Evolutionary conservation across 1,140 invertebrate genomes (phyloP).

Genomic region (Caerostris darwini): DNA sequence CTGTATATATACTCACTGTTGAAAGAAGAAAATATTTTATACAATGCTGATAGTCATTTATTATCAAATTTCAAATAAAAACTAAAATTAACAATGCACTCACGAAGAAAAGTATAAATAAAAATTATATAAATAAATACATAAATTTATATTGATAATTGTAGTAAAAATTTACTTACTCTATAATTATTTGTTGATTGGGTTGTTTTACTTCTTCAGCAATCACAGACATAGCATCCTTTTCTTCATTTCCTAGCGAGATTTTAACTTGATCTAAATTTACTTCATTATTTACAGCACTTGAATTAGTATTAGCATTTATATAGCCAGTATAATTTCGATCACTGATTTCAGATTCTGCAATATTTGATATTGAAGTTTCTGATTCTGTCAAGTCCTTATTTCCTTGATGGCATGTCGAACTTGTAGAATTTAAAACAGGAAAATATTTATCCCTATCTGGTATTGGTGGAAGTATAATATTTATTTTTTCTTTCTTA

Average conservation of each 20-base stretch:
- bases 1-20: no score
- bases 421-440: conserved; percentile 13
- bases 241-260: neutral
- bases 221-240: neutral
- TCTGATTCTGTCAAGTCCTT: neutral
- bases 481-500: conserved; percentile 58
- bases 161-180: neutral
- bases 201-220: neutral
- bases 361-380: neutral
- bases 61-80: no score
- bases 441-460: conserved; percentile 55
- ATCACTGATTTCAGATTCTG: neutral
- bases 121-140: no score
- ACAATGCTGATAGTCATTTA: no score
- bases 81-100: no score
- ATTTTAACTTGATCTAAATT: neutral
- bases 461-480: conserved; percentile 1
- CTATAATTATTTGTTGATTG: neutral
- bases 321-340: neutral
- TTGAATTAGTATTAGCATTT: neutral
- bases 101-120: no score
- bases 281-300: neutral
- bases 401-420: neutral
- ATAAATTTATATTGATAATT: no score
- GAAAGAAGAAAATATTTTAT: no score